Conservation (phyloP, 2,888 invertebrate genomes). For the Leucophenga maculata region DNA sequence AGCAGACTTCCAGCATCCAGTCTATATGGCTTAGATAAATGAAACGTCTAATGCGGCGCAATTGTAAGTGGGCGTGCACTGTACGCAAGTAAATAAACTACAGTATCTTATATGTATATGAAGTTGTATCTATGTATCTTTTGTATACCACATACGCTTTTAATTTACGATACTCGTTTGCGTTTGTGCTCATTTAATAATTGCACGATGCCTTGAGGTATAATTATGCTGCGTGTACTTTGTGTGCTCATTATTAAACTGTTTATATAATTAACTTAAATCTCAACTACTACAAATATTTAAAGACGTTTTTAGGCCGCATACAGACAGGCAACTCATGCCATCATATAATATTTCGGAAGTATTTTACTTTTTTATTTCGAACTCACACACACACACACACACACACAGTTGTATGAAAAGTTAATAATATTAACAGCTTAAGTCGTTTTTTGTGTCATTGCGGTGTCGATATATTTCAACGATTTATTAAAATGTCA, state of each 20-base stretch:
- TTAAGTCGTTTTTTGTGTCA: constrained; percentile 56
- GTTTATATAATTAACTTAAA: constrained; percentile 57
- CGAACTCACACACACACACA: constrained; percentile 60
- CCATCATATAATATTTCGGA: too few relatives aligned
- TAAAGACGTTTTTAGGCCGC: background rate
- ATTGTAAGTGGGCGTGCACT: background rate
- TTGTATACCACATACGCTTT: background rate
- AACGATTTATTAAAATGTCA: constrained; percentile 66
- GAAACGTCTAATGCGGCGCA: background rate
- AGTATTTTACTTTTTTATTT: constrained; percentile 33
- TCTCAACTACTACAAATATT: constrained; percentile 19
- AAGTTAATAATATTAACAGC: constrained; percentile 65
- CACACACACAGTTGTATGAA: constrained; percentile 60
- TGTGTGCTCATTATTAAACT: constrained; percentile 42
- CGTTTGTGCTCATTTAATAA: constrained; percentile 72
- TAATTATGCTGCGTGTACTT: constrained; percentile 56
- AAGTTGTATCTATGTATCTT: background rate
- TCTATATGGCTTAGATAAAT: constrained; percentile 9
- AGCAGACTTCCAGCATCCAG: background rate
- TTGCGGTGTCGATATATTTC: constrained; percentile 52
- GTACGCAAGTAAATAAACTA: background rate
- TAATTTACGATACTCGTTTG: constrained; percentile 37
- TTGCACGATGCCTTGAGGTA: constrained; percentile 72
- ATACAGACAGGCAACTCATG: background rate
- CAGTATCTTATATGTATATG: background rate